Evolutionary conservation across 1,140 invertebrate species (phyloP).

Genomic region (Chelonus insularis): DNA sequence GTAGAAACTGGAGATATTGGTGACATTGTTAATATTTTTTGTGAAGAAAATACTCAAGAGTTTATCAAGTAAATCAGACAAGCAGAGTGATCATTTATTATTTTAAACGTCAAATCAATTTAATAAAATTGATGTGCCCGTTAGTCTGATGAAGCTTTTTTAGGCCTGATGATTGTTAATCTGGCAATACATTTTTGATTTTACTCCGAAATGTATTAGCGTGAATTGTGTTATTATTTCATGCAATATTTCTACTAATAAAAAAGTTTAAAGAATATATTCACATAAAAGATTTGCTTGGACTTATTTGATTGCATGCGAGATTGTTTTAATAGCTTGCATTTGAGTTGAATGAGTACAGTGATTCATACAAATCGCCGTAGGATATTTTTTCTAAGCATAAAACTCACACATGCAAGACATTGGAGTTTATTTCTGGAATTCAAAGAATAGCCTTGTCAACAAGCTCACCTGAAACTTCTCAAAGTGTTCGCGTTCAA

Average conservation of each 20-base stretch:
- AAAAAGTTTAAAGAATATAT: too few species aligned
- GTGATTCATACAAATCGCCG: background rate
- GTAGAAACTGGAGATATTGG: slow-evolving; percentile 50
- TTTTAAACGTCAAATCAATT: background rate
- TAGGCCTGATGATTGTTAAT: background rate
- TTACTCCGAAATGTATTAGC: background rate
- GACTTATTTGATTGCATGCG: too few species aligned
- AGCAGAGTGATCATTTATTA: background rate
- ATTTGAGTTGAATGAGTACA: background rate
- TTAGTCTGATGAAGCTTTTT: background rate
- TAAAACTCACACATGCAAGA: background rate
- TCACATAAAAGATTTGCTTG: too few species aligned
- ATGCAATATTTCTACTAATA: too few species aligned
- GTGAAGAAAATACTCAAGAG: background rate
- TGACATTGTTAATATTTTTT: slow-evolving; percentile 54
- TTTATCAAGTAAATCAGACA: slow-evolving; percentile 4
- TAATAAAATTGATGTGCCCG: background rate
- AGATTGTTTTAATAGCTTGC: background rate
- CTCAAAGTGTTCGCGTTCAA: slow-evolving; percentile 75
- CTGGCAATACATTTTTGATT: background rate
- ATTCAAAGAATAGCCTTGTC: slow-evolving; percentile 2
- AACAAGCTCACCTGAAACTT: slow-evolving; percentile 70
- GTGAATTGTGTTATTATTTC: too few species aligned
- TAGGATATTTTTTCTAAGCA: background rate
- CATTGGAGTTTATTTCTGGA: slow-evolving; percentile 5